phyloP scores from a whole-genome alignment of 2,888 invertebrate genomes.

The Carpatolechia fugitivella region DNA sequence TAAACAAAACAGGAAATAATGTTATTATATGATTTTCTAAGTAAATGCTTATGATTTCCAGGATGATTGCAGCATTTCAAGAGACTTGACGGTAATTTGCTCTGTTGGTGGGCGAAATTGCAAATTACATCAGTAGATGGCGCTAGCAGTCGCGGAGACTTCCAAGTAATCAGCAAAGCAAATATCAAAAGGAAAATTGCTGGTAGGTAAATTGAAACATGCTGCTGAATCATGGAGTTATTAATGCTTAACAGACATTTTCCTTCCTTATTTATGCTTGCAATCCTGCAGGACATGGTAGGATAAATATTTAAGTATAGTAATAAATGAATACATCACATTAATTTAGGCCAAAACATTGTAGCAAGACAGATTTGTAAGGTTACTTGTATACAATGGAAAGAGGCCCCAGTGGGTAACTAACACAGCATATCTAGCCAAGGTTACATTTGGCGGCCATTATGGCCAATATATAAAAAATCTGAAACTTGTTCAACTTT shows the following conservation, averaged over 20 bases:
- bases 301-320: no score
- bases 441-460: conserved; percentile 20
- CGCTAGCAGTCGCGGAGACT: conserved; percentile 22
- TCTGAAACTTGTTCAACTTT: neutral
- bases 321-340: no score
- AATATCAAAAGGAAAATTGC: conserved; percentile 12
- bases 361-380: no score
- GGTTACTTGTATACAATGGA: conserved; percentile 25
- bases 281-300: neutral
- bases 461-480: conserved; percentile 15
- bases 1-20: neutral
- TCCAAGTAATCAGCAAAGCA: conserved; percentile 2
- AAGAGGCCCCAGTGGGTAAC: conserved; percentile 41
- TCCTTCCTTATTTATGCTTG: conserved; percentile 16
- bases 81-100: conserved; percentile 8
- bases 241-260: conserved; percentile 3
- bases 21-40: neutral
- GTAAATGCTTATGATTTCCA: conserved; percentile 8
- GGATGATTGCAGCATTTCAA: conserved; percentile 11
- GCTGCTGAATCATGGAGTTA: conserved; percentile 2
- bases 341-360: no score
- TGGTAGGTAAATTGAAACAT: conserved; percentile 12
- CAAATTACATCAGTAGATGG: conserved; percentile 25
- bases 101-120: conserved; percentile 11
- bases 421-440: conserved; percentile 22